These are phyloP conservation scores for Cossypha heuglini DNA, from an alignment of 2,797 vertebrate species.

Conservation along the genomic window DNA sequence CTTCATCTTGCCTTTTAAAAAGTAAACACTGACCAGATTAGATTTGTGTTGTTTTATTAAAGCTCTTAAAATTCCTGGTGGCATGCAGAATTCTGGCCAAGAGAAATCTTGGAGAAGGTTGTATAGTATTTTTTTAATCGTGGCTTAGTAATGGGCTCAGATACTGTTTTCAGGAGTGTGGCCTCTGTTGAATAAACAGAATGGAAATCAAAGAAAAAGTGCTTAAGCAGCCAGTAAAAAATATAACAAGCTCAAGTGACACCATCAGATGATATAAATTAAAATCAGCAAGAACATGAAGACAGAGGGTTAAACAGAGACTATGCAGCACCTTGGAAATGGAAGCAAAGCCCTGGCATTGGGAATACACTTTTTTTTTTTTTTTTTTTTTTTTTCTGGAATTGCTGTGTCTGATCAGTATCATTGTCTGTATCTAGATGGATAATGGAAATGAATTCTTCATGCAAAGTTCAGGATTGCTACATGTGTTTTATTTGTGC, in stretches of 20 bases:
- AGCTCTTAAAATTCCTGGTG: neutral
- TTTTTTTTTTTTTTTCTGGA: neutral
- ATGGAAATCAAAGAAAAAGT: neutral
- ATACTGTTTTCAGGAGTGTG: neutral
- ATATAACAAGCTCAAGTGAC: neutral
- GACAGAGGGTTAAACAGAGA: neutral
- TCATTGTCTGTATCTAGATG: neutral
- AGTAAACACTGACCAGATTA: neutral
- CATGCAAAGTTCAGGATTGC: neutral
- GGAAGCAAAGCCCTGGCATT: neutral
- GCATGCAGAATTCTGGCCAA: neutral
- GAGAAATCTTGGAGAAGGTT: neutral
- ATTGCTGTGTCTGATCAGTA: neutral
- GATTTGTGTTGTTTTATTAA: neutral
- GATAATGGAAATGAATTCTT: neutral
- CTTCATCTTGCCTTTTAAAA: neutral
- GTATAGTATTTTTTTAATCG: neutral
- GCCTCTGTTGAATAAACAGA: neutral
- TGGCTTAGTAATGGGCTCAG: neutral
- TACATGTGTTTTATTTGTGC: neutral
- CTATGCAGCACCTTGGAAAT: neutral
- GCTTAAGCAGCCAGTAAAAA: neutral
- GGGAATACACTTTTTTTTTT: neutral
- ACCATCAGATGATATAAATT: neutral
- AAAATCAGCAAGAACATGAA: neutral